A percentile compares a stretch with the other conserved stretches of the same genome.
phyloP scores from a whole-genome alignment of 2,888 invertebrate species.

The Aplocera efformata region DNA sequence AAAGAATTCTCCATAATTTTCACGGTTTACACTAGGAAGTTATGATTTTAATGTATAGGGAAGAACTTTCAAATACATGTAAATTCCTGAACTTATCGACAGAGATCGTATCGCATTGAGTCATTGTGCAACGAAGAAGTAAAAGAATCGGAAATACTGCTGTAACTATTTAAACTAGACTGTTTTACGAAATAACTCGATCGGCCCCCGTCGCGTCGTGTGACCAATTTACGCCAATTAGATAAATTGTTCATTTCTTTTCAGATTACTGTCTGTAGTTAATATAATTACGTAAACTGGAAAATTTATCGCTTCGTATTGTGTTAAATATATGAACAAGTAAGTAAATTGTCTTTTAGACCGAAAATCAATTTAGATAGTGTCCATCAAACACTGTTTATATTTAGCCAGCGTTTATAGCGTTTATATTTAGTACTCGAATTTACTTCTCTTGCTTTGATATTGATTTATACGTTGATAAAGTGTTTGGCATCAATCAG shows the following conservation, averaged over 20 bases:
- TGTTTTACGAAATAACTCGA: constrained; percentile 36
- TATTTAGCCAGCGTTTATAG: neutral
- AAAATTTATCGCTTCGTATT: constrained; percentile 9
- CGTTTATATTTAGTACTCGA: too few relatives aligned
- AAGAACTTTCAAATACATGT: too few relatives aligned
- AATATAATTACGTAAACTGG: constrained; percentile 17
- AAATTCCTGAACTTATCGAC: too few relatives aligned
- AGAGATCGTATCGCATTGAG: too few relatives aligned
- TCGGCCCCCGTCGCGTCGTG: constrained; percentile 31
- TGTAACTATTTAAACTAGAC: constrained; percentile 34
- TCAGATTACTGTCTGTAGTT: constrained; percentile 15
- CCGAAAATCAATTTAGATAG: constrained; percentile 8
- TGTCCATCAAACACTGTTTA: constrained; percentile 1
- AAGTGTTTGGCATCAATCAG: constrained; percentile 25
- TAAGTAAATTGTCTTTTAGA: constrained; percentile 4
- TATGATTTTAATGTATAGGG: neutral
- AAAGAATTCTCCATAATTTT: too few relatives aligned
- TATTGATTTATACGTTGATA: constrained; percentile 23
- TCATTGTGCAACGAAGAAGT: constrained; percentile 1
- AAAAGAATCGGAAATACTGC: constrained; percentile 19
- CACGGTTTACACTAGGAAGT: neutral
- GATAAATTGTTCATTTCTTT: constrained; percentile 30
- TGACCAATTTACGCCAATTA: constrained; percentile 33
- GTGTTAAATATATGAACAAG: neutral
- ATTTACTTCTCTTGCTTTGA: constrained; percentile 25